Base-by-base conservation (phyloP, 2,888 invertebrate genomes). In the Nomada fucata region DNA sequence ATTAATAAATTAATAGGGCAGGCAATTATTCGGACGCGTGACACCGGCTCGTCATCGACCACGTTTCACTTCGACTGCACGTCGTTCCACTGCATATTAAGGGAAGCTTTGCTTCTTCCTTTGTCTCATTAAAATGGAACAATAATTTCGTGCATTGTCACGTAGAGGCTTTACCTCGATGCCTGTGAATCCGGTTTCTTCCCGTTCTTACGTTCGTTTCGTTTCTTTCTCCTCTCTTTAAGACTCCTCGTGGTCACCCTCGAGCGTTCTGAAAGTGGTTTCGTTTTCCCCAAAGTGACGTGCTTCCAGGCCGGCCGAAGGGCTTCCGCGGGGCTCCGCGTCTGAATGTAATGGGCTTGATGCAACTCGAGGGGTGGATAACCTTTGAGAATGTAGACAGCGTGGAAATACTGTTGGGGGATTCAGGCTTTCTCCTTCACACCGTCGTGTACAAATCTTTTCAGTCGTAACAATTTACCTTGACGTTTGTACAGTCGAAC, bases 341-440 rank as follows among this genome's bases (percentile, higher is more conserved):
- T 60, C 36, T 47, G 53, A 50, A 23, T 47, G 20, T 87, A 87
- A 87, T 79, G 67, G 70, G 82, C 68, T 78, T 72, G 87, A 79
- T 82, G 82, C 75, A 70, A 63, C 57, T 52, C 57, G n/a, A 65
- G 64, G 71, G 75, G 36, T 42, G 60, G 61, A 74, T 78, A 79
- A 79, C 79, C 59, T 61, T 44, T n/a, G 52, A 55, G 23, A 64
- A 63, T 55, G 61, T 44, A 23, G 50, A 18, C 36, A 59, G 44
- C 59, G 72, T 50, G 36, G 47, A 47, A 55, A 67, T 67, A 61
- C 50, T 68, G 29, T 60, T 42, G 36, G 47, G 47, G 42, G 44
- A 63, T 44, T 68, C 5, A 1, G 29, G n/a, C 42, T 23, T 15
- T 5, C 15, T 20, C 23, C 9, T 26, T 50, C 23, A 10, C 9